Conservation (phyloP, 1,140 invertebrate species). For the Laupala kohalensis region DNA sequence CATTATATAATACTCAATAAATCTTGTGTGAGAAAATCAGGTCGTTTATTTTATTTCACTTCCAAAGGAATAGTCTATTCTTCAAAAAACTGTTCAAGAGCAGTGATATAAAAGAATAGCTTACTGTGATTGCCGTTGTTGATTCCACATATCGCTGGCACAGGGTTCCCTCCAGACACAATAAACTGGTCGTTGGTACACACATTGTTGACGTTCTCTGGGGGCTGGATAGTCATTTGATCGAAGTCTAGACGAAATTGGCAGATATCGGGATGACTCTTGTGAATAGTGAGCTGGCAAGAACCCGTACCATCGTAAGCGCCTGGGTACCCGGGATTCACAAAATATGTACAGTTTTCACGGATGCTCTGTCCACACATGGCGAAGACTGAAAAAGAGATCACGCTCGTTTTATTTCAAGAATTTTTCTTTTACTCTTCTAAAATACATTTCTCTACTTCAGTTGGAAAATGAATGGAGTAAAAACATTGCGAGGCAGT, state of each 20-base stretch:
- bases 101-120: too few relatives aligned
- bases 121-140: slow-evolving; percentile 77
- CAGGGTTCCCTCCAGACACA: slow-evolving; percentile 64
- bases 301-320: slow-evolving; percentile 60
- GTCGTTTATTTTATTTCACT: too few relatives aligned
- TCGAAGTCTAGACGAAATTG: slow-evolving; percentile 73
- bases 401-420: too few relatives aligned
- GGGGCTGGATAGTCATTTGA: slow-evolving; percentile 54
- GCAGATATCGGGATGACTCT: slow-evolving; percentile 60
- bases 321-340: slow-evolving; percentile 63
- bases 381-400: slow-evolving; percentile 43
- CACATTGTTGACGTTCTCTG: slow-evolving; percentile 56
- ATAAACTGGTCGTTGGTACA: slow-evolving; percentile 76
- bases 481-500: too few relatives aligned
- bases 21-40: too few relatives aligned
- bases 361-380: slow-evolving; percentile 59
- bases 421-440: too few relatives aligned
- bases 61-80: too few relatives aligned
- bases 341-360: slow-evolving; percentile 73
- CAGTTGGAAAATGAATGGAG: too few relatives aligned
- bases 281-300: slow-evolving; percentile 67
- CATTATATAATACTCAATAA: too few relatives aligned
- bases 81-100: too few relatives aligned
- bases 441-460: too few relatives aligned
- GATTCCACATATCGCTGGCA: slow-evolving; percentile 65